A percentile compares a stretch with the other conserved stretches of the same genome.
Evolutionary conservation across 2,113 vertebrate genomes (phyloP).

Genomic region (Ammodytes dubius): DNA sequence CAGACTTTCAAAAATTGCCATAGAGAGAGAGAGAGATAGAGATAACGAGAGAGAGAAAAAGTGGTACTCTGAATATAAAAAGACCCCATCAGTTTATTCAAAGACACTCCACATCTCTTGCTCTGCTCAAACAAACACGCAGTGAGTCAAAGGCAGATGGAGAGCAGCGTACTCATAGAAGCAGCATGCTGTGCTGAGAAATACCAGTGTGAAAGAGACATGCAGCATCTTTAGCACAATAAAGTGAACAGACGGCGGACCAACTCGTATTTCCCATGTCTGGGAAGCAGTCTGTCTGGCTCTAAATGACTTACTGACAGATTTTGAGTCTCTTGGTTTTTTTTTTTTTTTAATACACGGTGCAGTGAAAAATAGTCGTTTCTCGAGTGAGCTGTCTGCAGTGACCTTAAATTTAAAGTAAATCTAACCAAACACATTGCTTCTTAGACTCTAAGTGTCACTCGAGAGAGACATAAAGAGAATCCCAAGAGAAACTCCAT

Average conservation of each 20-base stretch:
- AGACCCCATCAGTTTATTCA: conserved; percentile 78
- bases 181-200: conserved; percentile 76
- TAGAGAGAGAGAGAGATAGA: neutral
- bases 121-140: conserved; percentile 75
- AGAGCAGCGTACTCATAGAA: conserved; percentile 80
- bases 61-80: conserved; percentile 73
- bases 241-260: conserved; percentile 69
- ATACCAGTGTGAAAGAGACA: conserved; percentile 77
- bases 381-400: conserved; percentile 1
- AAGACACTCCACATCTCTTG: conserved; percentile 78
- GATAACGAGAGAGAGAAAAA: conserved; percentile 14
- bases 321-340: conserved; percentile 9
- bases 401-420: conserved; percentile 26
- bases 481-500: conserved; percentile 13
- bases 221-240: conserved; percentile 82
- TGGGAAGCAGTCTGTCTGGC: conserved; percentile 54
- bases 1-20: conserved; percentile 57
- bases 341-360: neutral
- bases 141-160: conserved; percentile 79
- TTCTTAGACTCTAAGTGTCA: conserved; percentile 44
- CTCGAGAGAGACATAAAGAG: conserved; percentile 8
- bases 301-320: conserved; percentile 38
- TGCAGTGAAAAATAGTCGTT: conserved; percentile 17
- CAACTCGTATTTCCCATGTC: conserved; percentile 44
- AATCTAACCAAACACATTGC: neutral